Conservation (phyloP, 2,888 invertebrate genomes). For the Nemapogon koenigi region DNA sequence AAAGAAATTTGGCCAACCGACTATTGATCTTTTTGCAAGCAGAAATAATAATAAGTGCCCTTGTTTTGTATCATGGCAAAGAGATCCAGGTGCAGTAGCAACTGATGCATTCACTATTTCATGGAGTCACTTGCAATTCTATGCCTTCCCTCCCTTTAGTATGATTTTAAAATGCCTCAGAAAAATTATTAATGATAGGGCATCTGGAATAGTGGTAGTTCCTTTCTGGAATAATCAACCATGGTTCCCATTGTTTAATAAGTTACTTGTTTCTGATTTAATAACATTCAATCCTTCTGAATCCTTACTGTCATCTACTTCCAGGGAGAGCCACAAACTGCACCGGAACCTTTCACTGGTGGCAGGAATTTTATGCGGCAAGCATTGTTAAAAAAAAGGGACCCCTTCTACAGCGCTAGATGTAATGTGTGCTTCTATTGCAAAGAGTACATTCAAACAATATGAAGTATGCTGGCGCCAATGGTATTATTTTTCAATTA, state of each 20-base stretch:
- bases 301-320: background rate
- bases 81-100: slow-evolving; percentile 11
- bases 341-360: too few species aligned
- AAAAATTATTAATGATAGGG: slow-evolving; percentile 9
- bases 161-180: slow-evolving; percentile 10
- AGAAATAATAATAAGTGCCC: background rate
- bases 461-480: background rate
- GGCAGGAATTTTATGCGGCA: too few species aligned
- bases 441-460: background rate
- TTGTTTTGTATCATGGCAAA: slow-evolving; percentile 10
- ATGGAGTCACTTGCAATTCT: slow-evolving; percentile 13
- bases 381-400: too few species aligned
- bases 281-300: background rate
- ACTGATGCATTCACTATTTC: slow-evolving; percentile 14
- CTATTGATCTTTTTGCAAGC: background rate
- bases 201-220: slow-evolving; percentile 12
- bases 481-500: background rate
- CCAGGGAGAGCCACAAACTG: background rate
- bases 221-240: slow-evolving; percentile 6
- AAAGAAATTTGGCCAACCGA: too few species aligned
- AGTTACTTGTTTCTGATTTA: background rate
- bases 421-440: background rate
- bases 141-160: slow-evolving; percentile 14
- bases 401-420: background rate
- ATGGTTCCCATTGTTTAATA: slow-evolving; percentile 2